A percentile compares a stretch with the other conserved stretches of the same genome.
These are phyloP conservation scores for Mastomys coucha DNA, from an alignment of 2,113 vertebrate genomes.

Conservation along the genomic window DNA sequence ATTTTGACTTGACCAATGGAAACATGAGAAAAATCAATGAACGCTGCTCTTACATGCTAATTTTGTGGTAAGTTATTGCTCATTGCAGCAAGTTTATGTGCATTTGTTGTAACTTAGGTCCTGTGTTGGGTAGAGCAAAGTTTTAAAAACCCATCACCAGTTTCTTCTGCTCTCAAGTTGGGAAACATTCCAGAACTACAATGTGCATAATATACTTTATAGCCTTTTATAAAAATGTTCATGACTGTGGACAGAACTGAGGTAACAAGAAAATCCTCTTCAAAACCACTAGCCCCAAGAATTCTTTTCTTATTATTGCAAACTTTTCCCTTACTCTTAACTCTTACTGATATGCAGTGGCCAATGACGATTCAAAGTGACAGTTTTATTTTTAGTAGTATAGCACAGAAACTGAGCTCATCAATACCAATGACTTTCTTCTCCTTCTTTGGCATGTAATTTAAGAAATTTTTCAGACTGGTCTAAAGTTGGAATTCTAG, in stretches of 20 bases:
- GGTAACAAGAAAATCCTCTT: not conserved
- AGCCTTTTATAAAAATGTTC: not conserved
- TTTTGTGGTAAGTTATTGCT: not conserved
- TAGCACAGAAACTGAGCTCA: not conserved
- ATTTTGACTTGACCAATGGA: not conserved
- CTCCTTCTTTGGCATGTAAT: not conserved
- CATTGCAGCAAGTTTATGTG: not conserved
- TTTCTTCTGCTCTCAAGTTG: not conserved
- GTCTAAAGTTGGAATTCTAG: not conserved
- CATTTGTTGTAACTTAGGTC: not conserved
- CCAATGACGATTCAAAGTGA: not conserved
- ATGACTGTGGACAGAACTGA: not conserved
- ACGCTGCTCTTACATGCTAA: not conserved
- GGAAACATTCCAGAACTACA: not conserved
- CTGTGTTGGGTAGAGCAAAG: not conserved
- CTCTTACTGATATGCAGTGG: not conserved
- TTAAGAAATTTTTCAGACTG: not conserved
- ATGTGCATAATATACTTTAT: not conserved
- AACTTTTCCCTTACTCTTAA: not conserved
- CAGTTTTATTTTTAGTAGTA: not conserved
- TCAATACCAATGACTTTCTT: not conserved
- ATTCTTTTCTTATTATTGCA: not conserved
- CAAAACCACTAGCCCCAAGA: not conserved
- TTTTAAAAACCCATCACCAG: not conserved
- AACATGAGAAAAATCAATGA: not conserved